Conservation (phyloP, 2,113 vertebrate genomes). For the Megalops atlanticus region DNA sequence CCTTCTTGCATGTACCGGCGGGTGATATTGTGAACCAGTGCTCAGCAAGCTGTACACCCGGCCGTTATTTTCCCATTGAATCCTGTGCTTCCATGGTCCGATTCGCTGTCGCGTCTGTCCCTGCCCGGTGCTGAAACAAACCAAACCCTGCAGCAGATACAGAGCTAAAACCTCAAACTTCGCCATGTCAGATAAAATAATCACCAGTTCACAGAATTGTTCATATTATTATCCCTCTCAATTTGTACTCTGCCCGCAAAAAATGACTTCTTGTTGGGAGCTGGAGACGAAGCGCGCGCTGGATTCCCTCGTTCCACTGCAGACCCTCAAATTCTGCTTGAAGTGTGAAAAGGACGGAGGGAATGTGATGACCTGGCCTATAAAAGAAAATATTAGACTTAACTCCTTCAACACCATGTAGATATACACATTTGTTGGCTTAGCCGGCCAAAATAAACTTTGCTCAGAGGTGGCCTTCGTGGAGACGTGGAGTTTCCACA, state of each 20-base stretch:
- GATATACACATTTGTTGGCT: neutral
- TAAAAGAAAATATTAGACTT: neutral
- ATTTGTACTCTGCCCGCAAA: neutral
- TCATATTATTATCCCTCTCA: neutral
- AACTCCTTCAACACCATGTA: neutral
- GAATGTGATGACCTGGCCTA: neutral
- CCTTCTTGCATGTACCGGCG: constrained; percentile 53
- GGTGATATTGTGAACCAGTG: constrained; percentile 69
- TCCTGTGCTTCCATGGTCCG: constrained; percentile 64
- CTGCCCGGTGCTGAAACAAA: constrained; percentile 52
- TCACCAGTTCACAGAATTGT: neutral
- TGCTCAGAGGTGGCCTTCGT: too few species aligned
- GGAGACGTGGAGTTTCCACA: neutral
- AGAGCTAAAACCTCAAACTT: constrained; percentile 53
- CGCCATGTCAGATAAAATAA: constrained; percentile 54
- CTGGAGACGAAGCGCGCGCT: constrained; percentile 24
- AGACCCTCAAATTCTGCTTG: constrained; percentile 46
- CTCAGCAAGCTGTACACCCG: constrained; percentile 72
- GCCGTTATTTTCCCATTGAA: constrained; percentile 75
- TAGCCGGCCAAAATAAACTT: neutral
- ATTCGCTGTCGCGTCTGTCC: constrained; percentile 41
- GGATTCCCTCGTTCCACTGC: constrained; percentile 35
- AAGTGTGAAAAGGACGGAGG: constrained; percentile 36
- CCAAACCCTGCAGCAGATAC: constrained; percentile 55
- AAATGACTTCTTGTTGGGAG: neutral